phyloP scores from a whole-genome alignment of 2,797 vertebrate genomes.

The Tinamus major region DNA sequence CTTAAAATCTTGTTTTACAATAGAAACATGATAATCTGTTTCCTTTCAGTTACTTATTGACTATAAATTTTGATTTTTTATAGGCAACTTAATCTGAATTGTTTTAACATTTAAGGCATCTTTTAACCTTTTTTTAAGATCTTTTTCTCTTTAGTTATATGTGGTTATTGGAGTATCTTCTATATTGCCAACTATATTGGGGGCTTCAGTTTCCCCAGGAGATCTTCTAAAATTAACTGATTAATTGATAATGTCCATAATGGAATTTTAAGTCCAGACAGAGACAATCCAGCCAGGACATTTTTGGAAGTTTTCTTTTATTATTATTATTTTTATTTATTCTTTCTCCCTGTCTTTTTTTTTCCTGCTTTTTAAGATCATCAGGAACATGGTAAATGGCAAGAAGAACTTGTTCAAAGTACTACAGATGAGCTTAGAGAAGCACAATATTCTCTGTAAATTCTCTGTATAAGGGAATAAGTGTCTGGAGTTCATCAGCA shows the following conservation, averaged over 20 bases:
- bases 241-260: constrained; percentile 65
- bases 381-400: constrained; percentile 19
- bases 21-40: not conserved
- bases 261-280: constrained; percentile 65
- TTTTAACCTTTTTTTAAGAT: not conserved
- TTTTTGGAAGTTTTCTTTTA: constrained; percentile 27
- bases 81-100: constrained; percentile 41
- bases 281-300: constrained; percentile 19
- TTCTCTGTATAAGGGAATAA: not conserved
- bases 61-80: constrained; percentile 17
- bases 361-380: constrained; percentile 45
- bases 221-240: constrained; percentile 57
- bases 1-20: not conserved
- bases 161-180: not conserved
- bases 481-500: constrained; percentile 54
- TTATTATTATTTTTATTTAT: constrained; percentile 27
- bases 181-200: not conserved
- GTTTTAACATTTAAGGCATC: constrained; percentile 8
- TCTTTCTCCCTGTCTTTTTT: constrained; percentile 15
- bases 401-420: constrained; percentile 30
- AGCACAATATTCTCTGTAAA: not conserved
- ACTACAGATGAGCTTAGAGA: not conserved
- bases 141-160: constrained; percentile 19
- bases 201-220: constrained; percentile 30
- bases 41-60: constrained; percentile 8